Conservation (phyloP, 1,140 invertebrate species). For the Bradynema listronoti region DNA sequence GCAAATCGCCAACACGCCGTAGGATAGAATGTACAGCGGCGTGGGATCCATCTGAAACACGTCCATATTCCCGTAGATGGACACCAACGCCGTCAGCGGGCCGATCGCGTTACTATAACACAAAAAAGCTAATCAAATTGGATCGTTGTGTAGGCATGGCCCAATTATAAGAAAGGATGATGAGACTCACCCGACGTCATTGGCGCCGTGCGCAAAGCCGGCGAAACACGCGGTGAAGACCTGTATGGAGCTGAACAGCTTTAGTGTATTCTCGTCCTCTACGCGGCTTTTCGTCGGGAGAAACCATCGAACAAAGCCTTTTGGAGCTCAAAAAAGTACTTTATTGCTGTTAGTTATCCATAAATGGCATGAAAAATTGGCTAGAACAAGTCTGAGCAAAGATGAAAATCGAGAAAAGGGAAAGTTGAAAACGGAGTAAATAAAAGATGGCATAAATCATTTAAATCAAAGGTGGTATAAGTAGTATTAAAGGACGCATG, state of each 20-base stretch:
- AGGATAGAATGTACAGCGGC: constrained; percentile 65
- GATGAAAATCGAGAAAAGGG: constrained; percentile 2
- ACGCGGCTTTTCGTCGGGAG: constrained; percentile 36
- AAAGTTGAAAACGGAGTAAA: no score
- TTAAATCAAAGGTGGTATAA: no score
- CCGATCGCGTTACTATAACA: constrained; percentile 81
- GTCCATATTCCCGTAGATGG: constrained; percentile 64
- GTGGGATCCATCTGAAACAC: constrained; percentile 28
- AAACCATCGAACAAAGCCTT: constrained; percentile 42
- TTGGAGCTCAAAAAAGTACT: constrained; percentile 26
- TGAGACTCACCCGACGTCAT: constrained; percentile 30
- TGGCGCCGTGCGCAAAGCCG: constrained; percentile 43
- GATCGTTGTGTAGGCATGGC: not conserved
- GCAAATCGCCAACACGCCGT: constrained; percentile 87
- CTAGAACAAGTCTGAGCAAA: no score
- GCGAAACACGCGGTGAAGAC: constrained; percentile 63
- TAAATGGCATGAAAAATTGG: no score
- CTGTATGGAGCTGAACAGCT: constrained; percentile 60
- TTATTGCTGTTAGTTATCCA: not conserved
- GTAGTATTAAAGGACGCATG: not conserved
- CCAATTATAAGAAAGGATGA: constrained; percentile 1
- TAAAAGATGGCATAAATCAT: no score
- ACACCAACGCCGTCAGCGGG: constrained; percentile 82
- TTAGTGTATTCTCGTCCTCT: constrained; percentile 40
- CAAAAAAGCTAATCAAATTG: constrained; percentile 3